phyloP scores from a whole-genome alignment of 2,797 vertebrate genomes.

The Morus bassanus region DNA sequence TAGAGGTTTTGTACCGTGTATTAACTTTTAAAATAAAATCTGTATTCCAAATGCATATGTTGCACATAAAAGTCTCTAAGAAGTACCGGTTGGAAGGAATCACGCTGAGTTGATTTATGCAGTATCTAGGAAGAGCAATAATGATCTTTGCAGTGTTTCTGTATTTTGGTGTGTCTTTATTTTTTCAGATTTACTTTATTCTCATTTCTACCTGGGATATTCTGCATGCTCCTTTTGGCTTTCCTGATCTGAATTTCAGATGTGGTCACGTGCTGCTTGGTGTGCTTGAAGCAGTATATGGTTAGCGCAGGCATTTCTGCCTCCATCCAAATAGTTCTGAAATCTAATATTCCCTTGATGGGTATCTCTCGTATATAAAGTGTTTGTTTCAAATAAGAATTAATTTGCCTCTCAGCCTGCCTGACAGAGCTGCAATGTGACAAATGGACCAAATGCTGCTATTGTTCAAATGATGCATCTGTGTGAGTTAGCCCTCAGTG shows the following conservation, averaged over 20 bases:
- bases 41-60: background rate
- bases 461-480: background rate
- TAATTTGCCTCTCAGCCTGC: background rate
- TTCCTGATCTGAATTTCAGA: background rate
- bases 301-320: background rate
- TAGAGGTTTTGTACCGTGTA: background rate
- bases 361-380: background rate
- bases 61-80: background rate
- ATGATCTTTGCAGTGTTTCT: background rate
- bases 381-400: background rate
- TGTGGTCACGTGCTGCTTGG: background rate
- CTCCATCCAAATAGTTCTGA: background rate
- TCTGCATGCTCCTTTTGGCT: background rate
- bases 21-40: background rate
- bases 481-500: background rate
- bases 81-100: accelerated
- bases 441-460: background rate
- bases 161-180: background rate
- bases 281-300: background rate
- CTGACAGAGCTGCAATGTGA: background rate
- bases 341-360: background rate
- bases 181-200: background rate
- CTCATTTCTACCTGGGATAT: background rate
- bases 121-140: background rate
- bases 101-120: background rate